A percentile compares a stretch with the other conserved stretches of the same genome.
These are phyloP conservation scores for Myodes glareolus DNA, from an alignment of 2,113 vertebrate genomes.

Conservation along the genomic window DNA sequence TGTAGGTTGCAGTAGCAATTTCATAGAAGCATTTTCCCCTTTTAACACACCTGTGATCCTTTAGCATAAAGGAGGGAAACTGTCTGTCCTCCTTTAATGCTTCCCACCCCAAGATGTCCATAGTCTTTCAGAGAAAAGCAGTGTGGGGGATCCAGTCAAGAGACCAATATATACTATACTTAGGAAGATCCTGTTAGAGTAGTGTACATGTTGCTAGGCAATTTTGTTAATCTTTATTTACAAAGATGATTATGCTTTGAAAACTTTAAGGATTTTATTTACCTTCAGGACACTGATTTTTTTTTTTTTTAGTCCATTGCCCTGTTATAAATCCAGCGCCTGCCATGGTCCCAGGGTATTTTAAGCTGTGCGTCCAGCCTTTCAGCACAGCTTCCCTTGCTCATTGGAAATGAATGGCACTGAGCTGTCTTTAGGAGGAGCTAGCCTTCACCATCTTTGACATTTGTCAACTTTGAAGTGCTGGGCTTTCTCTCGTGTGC, in stretches of 20 bases:
- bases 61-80: background rate
- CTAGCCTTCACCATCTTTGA: background rate
- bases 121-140: background rate
- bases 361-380: background rate
- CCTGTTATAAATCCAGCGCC: background rate
- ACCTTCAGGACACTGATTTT: background rate
- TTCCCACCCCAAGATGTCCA: accelerated
- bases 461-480: background rate
- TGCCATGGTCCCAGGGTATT: no score
- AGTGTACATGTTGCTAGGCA: background rate
- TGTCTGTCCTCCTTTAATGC: no score
- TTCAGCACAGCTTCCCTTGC: background rate
- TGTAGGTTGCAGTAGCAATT: background rate
- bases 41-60: background rate
- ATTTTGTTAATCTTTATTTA: background rate
- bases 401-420: background rate
- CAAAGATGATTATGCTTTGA: background rate
- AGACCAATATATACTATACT: background rate
- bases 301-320: background rate
- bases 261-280: background rate
- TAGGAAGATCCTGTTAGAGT: background rate
- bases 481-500: background rate
- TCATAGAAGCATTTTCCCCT: background rate
- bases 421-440: no score
- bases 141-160: background rate